phyloP scores from a whole-genome alignment of 2,113 vertebrate species.

The Tapirus terrestris region DNA sequence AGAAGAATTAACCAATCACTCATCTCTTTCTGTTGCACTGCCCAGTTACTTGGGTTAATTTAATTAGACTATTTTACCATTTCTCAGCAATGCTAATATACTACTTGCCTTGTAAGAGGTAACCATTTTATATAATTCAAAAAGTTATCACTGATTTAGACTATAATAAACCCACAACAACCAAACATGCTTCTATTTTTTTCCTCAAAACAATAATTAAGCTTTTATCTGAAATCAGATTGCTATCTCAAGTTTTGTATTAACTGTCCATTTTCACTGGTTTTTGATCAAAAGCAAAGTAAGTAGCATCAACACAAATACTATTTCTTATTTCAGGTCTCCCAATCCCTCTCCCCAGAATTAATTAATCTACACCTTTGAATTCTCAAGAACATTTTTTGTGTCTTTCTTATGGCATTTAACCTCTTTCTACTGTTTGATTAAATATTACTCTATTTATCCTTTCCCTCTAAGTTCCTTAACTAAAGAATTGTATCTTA shows the following conservation, averaged over 20 bases:
- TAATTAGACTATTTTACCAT: conserved; percentile 38
- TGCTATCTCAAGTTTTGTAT: conserved; percentile 32
- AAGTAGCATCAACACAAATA: neutral
- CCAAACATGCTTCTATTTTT: conserved; percentile 18
- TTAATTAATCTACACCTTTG: neutral
- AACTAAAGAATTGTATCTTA: neutral
- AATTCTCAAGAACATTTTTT: neutral
- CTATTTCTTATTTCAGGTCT: neutral
- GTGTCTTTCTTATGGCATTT: neutral
- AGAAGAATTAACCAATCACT: neutral
- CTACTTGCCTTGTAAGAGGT: neutral
- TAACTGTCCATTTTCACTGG: conserved; percentile 37
- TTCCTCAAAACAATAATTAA: conserved; percentile 49
- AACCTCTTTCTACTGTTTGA: neutral
- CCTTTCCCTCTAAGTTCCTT: conserved; percentile 12
- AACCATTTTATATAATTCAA: conserved; percentile 25
- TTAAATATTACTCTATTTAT: neutral
- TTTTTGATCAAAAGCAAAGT: conserved; percentile 13
- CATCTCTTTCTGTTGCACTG: neutral
- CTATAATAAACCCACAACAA: conserved; percentile 26
- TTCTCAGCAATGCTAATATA: conserved; percentile 40
- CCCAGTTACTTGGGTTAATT: neutral
- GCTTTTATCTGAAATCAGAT: conserved; percentile 53
- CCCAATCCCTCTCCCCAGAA: neutral
- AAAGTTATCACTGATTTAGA: neutral